phyloP scores from a whole-genome alignment of 2,113 vertebrate genomes.

The Elephantulus edwardii region DNA sequence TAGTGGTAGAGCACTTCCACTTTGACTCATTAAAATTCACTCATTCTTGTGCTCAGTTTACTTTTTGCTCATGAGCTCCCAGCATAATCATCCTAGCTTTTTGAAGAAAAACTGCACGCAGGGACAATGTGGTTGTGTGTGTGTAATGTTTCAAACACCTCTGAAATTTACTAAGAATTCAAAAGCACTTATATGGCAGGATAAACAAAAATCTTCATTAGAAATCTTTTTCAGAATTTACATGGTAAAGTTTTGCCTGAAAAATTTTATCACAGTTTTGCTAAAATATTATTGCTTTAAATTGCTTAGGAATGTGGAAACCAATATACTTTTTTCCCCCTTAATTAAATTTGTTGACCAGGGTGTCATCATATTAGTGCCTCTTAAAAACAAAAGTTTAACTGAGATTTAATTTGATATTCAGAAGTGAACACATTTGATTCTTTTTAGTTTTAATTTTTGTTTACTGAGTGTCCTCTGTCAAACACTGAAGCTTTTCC shows the following conservation, averaged over 20 bases:
- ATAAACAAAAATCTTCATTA: slow-evolving; percentile 15
- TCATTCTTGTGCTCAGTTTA: slow-evolving; percentile 43
- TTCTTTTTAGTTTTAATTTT: slow-evolving; percentile 35
- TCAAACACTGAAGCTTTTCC: slow-evolving; percentile 35
- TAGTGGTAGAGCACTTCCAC: slow-evolving; percentile 45
- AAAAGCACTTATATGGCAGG: neutral
- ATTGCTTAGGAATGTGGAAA: slow-evolving; percentile 46
- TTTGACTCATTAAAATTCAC: slow-evolving; percentile 51
- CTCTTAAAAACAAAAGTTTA: slow-evolving; percentile 48
- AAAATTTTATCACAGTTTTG: slow-evolving; percentile 10
- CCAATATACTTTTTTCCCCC: slow-evolving; percentile 26
- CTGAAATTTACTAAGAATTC: slow-evolving; percentile 48
- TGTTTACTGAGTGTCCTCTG: neutral
- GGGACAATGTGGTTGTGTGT: neutral
- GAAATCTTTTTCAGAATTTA: slow-evolving; percentile 36
- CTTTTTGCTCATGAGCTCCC: slow-evolving; percentile 43
- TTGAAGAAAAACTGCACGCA: slow-evolving; percentile 33
- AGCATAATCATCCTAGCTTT: neutral
- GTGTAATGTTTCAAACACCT: slow-evolving; percentile 12
- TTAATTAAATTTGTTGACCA: slow-evolving; percentile 25
- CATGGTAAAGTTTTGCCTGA: slow-evolving; percentile 23
- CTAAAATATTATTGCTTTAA: slow-evolving; percentile 1
- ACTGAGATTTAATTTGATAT: slow-evolving; percentile 35
- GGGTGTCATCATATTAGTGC: neutral
- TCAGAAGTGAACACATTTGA: slow-evolving; percentile 7